Conservation (phyloP, 1,140 invertebrate genomes). For the Philotrypesis tridentata region DNA sequence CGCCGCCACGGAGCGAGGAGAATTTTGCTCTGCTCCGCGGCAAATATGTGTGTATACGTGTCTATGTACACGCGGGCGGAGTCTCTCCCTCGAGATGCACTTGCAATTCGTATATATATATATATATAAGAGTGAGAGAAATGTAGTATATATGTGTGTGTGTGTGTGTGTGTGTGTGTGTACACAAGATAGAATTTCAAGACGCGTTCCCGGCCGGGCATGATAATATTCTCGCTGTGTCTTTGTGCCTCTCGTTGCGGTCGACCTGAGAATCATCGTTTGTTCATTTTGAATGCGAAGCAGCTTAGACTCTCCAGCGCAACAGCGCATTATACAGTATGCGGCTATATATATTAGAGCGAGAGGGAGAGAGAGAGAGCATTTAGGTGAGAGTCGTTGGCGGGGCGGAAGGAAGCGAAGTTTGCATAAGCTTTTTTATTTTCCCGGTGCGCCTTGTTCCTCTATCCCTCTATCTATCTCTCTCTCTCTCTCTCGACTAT, state of each 20-base stretch:
- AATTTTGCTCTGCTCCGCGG: not conserved
- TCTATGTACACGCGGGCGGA: not conserved
- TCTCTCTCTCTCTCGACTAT: too few relatives aligned
- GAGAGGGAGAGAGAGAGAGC: too few relatives aligned
- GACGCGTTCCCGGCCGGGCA: not conserved
- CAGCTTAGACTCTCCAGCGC: not conserved
- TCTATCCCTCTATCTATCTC: too few relatives aligned
- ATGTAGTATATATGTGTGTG: too few relatives aligned
- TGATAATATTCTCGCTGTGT: not conserved
- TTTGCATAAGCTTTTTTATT: too few relatives aligned
- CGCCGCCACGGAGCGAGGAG: not conserved
- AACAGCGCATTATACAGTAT: not conserved
- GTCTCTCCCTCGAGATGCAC: not conserved
- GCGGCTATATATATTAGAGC: too few relatives aligned
- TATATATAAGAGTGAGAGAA: too few relatives aligned
- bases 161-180: not conserved
- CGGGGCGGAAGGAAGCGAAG: too few relatives aligned
- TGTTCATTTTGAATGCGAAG: not conserved
- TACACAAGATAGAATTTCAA: too few relatives aligned
- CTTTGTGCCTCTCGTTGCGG: not conserved
- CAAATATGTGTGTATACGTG: not conserved
- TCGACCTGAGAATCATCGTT: not conserved
- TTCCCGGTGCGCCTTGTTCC: too few relatives aligned
- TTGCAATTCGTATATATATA: not conserved
- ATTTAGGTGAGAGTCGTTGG: too few relatives aligned